Base-by-base conservation (phyloP, 2,888 invertebrate species). In the Lepidocyrtinus sp. region DNA sequence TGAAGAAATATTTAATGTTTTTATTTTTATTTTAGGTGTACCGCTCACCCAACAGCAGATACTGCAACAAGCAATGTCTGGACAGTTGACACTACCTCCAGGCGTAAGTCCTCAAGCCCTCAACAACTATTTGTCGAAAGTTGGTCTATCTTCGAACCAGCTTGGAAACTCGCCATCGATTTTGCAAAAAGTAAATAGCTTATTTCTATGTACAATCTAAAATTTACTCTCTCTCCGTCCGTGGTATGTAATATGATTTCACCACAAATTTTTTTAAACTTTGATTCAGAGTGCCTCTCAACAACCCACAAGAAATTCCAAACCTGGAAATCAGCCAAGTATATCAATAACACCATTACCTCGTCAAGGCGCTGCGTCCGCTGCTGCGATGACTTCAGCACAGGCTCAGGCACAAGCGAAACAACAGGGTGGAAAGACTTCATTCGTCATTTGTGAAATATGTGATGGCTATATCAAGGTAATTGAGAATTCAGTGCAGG, bases 401-500 rank as follows among this genome's bases (percentile, higher is more conserved):
- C 77, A 77, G 62, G 88, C 89, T 46, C 89, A 88, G 86, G 89
- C 89, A 85, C 84, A 77, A 83, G 85, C 81, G 83, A 88, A 85
- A 85, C 87, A 69, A 86, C 87, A 71, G 76, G 84, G 84, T 69
- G 84, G 86, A 82, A 95, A 95, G 89, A 93, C 93, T 86, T 93
- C 94, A 26, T 96, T 96, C 89, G 96, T 97, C 85, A 95, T 97
- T 86, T 98, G 98, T 89, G 98, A 98, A 90, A 97, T 98, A 84
- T 98, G 98, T 90, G 98, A 98, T 88, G 97, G 97, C 22, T 97
- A 97, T 88, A 97, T 98, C 83, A 96, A 97, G 89, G 91, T 90
- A 84, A 85, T n/a, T n/a, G n/a, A n/a, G n/a, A n/a, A n/a, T n/a
- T n/a, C n/a, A n/a, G n/a, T n/a, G n/a, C n/a, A n/a, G n/a, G n/a